phyloP scores from a whole-genome alignment of 2,888 invertebrate genomes.

The Drosophila quasianomalipes region DNA sequence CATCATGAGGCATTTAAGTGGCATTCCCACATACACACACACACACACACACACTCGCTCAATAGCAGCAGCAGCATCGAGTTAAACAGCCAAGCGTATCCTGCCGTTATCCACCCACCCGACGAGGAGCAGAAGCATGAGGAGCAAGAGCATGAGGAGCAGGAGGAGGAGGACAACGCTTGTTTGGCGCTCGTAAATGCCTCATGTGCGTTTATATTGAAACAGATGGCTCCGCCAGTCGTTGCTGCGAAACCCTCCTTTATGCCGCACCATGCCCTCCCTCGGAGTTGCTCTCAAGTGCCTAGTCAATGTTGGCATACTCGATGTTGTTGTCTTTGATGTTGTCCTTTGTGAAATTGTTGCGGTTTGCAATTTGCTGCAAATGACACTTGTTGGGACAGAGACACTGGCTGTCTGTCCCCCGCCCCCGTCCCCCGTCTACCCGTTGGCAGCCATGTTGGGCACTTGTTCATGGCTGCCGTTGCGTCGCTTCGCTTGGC shows the following conservation, averaged over 20 bases:
- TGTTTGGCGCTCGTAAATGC: slow-evolving; percentile 76
- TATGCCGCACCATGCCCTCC: not conserved
- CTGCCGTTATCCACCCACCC: slow-evolving; percentile 33
- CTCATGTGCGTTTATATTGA: slow-evolving; percentile 84
- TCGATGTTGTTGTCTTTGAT: slow-evolving; percentile 31
- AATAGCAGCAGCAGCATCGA: slow-evolving; percentile 8
- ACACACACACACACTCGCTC: slow-evolving; percentile 12
- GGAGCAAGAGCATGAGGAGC: not conserved
- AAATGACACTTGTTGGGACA: slow-evolving; percentile 80
- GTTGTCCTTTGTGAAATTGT: slow-evolving; percentile 79
- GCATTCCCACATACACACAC: slow-evolving; percentile 30
- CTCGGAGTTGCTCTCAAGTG: slow-evolving; percentile 2
- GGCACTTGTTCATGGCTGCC: slow-evolving; percentile 39
- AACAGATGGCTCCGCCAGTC: slow-evolving; percentile 83
- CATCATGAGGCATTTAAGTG: slow-evolving; percentile 72
- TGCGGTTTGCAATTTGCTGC: slow-evolving; percentile 84
- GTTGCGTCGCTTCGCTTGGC: not conserved
- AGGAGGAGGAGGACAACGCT: slow-evolving; percentile 22
- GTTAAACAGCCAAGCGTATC: slow-evolving; percentile 31
- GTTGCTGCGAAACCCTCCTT: slow-evolving; percentile 13
- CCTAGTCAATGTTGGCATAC: slow-evolving; percentile 8
- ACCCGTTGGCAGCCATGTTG: slow-evolving; percentile 68
- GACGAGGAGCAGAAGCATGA: not conserved
- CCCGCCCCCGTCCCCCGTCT: not conserved
- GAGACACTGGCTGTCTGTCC: slow-evolving; percentile 14